Base-by-base conservation (phyloP, 2,797 vertebrate genomes). In the Euphonia xanthogaster region DNA sequence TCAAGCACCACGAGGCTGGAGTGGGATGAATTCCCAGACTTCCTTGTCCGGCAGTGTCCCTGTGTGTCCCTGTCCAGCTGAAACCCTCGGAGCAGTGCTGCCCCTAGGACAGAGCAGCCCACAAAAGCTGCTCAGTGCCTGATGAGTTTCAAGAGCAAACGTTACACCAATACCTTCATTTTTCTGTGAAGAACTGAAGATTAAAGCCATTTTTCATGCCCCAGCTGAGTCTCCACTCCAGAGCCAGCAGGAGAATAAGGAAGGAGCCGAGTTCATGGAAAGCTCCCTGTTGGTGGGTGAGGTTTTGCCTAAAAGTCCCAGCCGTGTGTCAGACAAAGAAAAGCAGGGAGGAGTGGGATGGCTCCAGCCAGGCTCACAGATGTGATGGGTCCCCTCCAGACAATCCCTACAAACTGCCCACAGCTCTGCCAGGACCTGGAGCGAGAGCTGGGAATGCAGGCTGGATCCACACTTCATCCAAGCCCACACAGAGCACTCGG, bases 341-440 rank as follows among this genome's bases (percentile, higher is more conserved):
- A 21, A 35, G 13, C n/a, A 28, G 40, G 0, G 12, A 86, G 47
- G 28, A 63, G 65, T 12, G 4, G 31, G 58, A 6, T 2, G 8
- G 58, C 83, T 60, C 74, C 53, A 3, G 4, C 83, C 80, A 72
- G 63, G 25, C 77, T 82, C 16, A 7, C 66, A 65, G 88, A 53
- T 85, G 78, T 67, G 70, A 33, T 91, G 70, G 35, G 78, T 17
- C 57, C 73, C 50, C 78, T 91, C 88, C 88, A 87, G 71, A 82
- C 4, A 6, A 25, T 78, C 54, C 3, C 76, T 92, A 51, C 31
- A 65, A 55, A 15, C 40, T 82, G 31, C 2, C 4, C 81, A 89
- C n/a, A 62, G 50, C 33, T 58, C 63, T 87, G 55, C 67, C 91
- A 89, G 87, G 47, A 62, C 58, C 63, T 39, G 47, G 72, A 58